Evolutionary conservation across 2,888 invertebrate genomes (phyloP).

Genomic region (Nasonia oneida): DNA sequence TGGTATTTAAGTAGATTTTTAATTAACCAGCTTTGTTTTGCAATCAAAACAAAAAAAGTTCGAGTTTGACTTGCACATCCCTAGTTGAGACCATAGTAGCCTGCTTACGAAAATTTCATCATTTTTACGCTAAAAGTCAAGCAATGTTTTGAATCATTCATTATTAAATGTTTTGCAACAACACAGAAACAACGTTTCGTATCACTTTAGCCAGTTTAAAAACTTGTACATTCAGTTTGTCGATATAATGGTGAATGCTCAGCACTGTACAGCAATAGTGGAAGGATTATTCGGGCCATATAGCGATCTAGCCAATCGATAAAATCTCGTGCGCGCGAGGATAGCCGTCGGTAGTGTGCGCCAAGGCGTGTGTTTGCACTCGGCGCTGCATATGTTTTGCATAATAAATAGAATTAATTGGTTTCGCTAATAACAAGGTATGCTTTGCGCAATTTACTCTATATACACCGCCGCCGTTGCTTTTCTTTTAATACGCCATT

Average conservation of each 20-base stretch:
- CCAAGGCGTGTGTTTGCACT: conserved; percentile 24
- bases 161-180: neutral
- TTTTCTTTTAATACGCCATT: conserved; percentile 45
- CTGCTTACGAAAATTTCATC: neutral
- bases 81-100: too few species aligned
- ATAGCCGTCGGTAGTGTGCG: neutral
- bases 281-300: conserved; percentile 36
- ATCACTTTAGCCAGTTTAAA: neutral
- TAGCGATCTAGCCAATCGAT: conserved; percentile 49
- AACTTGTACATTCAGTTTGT: neutral
- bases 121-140: too few species aligned
- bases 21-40: too few species aligned
- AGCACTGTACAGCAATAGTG: neutral
- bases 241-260: conserved; percentile 22
- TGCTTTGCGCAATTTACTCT: conserved; percentile 44
- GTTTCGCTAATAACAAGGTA: conserved; percentile 57
- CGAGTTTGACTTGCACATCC: too few species aligned
- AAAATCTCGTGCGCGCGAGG: conserved; percentile 47
- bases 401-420: conserved; percentile 62
- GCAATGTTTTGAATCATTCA: too few species aligned
- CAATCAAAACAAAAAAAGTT: too few species aligned
- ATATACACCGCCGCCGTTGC: conserved; percentile 19
- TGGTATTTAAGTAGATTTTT: too few species aligned
- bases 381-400: conserved; percentile 57
- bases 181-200: neutral